Evolutionary conservation across 2,797 vertebrate species (phyloP), one percentile per base, ranked within the genome.

Genomic region (Schizothorax lantsangensis): DNA sequence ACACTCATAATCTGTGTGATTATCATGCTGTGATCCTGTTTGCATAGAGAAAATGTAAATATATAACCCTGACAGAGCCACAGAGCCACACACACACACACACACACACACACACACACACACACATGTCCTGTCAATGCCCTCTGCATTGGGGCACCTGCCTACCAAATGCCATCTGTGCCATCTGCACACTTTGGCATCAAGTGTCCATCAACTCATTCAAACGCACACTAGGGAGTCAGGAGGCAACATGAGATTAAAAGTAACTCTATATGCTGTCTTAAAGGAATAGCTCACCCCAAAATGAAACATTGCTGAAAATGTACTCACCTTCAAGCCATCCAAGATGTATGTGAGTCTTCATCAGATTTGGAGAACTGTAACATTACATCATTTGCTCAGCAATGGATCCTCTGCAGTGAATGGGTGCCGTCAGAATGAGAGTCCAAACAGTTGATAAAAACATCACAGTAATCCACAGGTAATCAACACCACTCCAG

Each of bases 151-250:
- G 57, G 73, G 40, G 68, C 49, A 49, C 57, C 79, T 88, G 83
- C 71, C 78, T 83, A 73, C 15, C 15, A 71, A 69, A 77, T 88
- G 69, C 85, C 88, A 88, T 88, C 85, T 88, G 89, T 88, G 89
- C 86, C 88, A 89, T 89, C 86, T 89, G 88, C 84, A 88, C 68
- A 80, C 43, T 71, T 68, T 86, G 86, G 84, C 72, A 78, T 85
- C 84, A 86, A 36, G 86, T 80, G 77, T 80, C 88, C 84, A 88
- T 89, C 86, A 86, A 84, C 59, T 80, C 74, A 75, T 47, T 86
- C 71, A 71, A 73, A 84, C 30, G 47, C 59, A 77, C 74, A 71
- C 73, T 9, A 54, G 74, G 38, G 66, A 80, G 66, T 47, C 6
- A n/a, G 6, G 40, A 43, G 14, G 40, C 36, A 62, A 38, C 54